Evolutionary conservation across 2,797 vertebrate genomes (phyloP), one percentile per base, ranked within the genome.

Genomic region (Karalla daura): DNA sequence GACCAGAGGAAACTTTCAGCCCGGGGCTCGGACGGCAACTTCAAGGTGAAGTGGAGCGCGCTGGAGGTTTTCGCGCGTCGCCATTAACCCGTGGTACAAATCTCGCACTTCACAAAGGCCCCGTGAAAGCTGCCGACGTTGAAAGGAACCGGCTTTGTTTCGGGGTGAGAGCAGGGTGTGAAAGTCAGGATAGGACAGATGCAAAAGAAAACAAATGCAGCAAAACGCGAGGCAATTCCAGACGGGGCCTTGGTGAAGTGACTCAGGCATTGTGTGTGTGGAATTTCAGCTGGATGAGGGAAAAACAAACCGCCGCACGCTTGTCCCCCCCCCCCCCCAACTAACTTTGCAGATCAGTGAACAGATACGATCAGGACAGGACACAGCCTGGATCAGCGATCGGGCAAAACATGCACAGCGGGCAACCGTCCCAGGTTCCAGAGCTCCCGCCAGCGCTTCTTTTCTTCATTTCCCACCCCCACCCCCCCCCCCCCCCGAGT

Each of bases 1-100:
- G 69, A 68, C 64, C 52, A 25, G 61, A 74, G 67, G 62, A 87
- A 85, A 74, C 64, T 78, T 74, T 59, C 74, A 64, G 43, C 49
- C 18, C 43, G 14, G 7, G 56, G 4, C n/a, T 30, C 63, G 78
- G 58, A 83, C 63, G 47, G 68, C 59, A 40, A 79, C 70, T 70
- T 63, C 69, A 76, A 58, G 75, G 61, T 68, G 69, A 56, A 52
- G 41, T 53, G 8, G 13, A 81, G 32, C 11, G 32, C 11, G 17
- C 45, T 70, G 37, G 28, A 37, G 18, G 51, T 47, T 78, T 73
- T 75, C 50, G 51, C 7, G 14, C 1, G 12, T 64, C 27, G 14
- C 59, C 47, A 81, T 84, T 79, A 81, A 83, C 45, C 45, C 70
- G 65, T 43, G 67, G 59, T 35, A 18, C 46, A 40, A 40, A 46